Evolutionary conservation across 2,797 vertebrate genomes (phyloP).

Genomic region (Aselliscus stoliczkanus): DNA sequence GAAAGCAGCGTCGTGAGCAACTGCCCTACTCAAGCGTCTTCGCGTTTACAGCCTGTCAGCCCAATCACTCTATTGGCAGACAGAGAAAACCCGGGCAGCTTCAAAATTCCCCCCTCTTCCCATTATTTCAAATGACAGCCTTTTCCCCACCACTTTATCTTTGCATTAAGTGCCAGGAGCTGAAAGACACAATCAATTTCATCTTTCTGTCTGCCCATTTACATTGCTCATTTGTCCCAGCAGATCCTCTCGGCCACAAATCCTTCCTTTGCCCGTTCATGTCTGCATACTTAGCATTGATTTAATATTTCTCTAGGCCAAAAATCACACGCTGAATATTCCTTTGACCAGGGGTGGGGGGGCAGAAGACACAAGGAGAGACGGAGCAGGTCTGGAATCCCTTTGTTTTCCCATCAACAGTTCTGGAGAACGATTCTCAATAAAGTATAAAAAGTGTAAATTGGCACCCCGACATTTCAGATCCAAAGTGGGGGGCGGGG

Average conservation of each 20-base stretch:
- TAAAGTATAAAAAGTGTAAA: background rate
- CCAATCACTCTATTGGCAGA: background rate
- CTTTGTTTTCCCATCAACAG: background rate
- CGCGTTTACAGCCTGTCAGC: background rate
- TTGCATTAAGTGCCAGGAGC: background rate
- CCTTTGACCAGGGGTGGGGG: conserved; percentile 35
- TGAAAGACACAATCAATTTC: conserved; percentile 22
- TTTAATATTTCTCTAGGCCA: conserved; percentile 58
- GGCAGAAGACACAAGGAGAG: background rate
- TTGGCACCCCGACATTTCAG: background rate
- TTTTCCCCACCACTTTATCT: conserved; percentile 1
- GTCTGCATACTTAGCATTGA: conserved; percentile 39
- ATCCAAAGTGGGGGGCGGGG: background rate
- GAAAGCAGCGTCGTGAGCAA: background rate
- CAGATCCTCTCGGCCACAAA: conserved; percentile 5
- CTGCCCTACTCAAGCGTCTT: background rate
- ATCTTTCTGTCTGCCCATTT: conserved; percentile 8
- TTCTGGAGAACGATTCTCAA: background rate
- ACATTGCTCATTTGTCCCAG: conserved; percentile 36
- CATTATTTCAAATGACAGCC: background rate
- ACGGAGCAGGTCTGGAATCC: background rate
- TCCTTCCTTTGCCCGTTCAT: conserved; percentile 43
- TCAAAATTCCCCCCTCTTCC: conserved; percentile 13
- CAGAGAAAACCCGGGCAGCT: background rate
- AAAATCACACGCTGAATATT: background rate